Evolutionary conservation across 2,797 vertebrate species (phyloP).

Genomic region (Myotis findleyi): DNA sequence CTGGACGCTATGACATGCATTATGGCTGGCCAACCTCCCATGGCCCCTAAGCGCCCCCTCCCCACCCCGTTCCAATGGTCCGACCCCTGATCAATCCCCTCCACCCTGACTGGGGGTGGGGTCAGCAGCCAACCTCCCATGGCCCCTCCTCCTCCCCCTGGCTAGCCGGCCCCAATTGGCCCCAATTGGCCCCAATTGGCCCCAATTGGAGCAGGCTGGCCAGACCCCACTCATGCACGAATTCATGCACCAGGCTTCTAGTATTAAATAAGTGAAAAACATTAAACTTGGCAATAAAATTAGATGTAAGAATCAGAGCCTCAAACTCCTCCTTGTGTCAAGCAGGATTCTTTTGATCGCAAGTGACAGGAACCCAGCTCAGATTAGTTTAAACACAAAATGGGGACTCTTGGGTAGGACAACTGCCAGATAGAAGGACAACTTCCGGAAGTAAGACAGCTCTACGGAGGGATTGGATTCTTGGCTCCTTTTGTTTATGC

Average conservation of each 20-base stretch:
- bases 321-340: background rate
- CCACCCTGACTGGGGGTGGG: no score
- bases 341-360: background rate
- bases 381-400: background rate
- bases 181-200: no score
- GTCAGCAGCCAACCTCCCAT: no score
- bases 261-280: background rate
- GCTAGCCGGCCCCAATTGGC: no score
- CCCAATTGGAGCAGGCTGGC: no score
- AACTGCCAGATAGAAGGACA: background rate
- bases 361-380: background rate
- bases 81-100: accelerated
- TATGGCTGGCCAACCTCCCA: no score
- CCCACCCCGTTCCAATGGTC: no score
- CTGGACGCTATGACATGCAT: no score
- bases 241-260: no score
- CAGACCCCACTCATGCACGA: no score
- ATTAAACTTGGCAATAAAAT: background rate
- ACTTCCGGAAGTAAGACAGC: background rate
- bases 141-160: no score
- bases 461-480: background rate
- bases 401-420: background rate
- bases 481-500: background rate
- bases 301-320: background rate
- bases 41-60: no score